Percentiles rank a stretch among this genome's conserved stretches.
phyloP scores from a whole-genome alignment of 2,888 invertebrate genomes.

The Itoplectis maculator region DNA sequence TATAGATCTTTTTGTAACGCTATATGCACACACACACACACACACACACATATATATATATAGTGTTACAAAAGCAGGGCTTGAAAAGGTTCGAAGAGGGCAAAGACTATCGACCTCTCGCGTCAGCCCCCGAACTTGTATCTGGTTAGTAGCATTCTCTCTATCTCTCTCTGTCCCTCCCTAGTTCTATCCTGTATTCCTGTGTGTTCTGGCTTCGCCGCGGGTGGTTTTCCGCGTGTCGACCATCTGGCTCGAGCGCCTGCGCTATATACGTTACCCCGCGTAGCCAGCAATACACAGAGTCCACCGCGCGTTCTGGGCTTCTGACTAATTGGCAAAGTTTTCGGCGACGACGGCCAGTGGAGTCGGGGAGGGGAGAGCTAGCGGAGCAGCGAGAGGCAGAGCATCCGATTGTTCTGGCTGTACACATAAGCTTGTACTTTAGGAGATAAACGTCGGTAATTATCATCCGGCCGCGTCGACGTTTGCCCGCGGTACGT shows the following conservation, averaged over 20 bases:
- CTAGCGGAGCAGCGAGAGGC: background rate
- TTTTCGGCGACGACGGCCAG: conserved; percentile 60
- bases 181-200: background rate
- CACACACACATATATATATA: no score
- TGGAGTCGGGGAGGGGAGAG: background rate
- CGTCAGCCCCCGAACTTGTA: background rate
- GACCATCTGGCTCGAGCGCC: conserved; percentile 57
- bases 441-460: conserved; percentile 55
- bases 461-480: conserved; percentile 46
- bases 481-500: conserved; percentile 40
- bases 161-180: background rate
- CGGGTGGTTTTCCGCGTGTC: conserved; percentile 66
- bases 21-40: no score
- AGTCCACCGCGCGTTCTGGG: conserved; percentile 41
- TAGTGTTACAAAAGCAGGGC: background rate
- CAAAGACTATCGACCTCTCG: conserved; percentile 14
- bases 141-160: conserved; percentile 28
- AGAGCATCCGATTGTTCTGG: conserved; percentile 39
- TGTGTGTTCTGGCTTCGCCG: conserved; percentile 47
- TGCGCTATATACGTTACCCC: no score
- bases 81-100: conserved; percentile 6
- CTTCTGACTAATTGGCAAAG: conserved; percentile 76
- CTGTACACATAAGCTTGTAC: conserved; percentile 24
- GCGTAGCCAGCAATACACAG: background rate
- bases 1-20: no score